These are phyloP conservation scores for Pentalonia nigronervosa DNA, from an alignment of 1,140 invertebrate species.

Conservation along the genomic window DNA sequence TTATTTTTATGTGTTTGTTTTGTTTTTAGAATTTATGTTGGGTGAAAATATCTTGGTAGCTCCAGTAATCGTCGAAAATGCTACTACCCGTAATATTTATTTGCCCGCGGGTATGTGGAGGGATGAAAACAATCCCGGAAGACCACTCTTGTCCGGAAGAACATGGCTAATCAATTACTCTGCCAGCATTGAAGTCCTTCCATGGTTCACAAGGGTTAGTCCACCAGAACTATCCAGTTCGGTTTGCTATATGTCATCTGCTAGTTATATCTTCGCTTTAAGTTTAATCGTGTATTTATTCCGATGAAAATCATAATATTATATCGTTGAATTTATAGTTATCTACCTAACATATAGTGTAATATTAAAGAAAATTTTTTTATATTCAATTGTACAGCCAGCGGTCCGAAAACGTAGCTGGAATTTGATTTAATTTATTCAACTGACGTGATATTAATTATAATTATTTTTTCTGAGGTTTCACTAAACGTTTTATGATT, in stretches of 20 bases:
- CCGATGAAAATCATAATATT: background rate
- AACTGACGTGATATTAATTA: background rate
- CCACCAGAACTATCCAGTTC: background rate
- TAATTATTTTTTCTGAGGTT: too few relatives aligned
- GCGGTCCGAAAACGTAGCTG: background rate
- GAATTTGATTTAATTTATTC: background rate
- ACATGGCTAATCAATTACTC: slow-evolving; percentile 73
- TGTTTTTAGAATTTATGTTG: slow-evolving; percentile 77
- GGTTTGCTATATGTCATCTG: background rate
- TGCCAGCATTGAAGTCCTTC: slow-evolving; percentile 73
- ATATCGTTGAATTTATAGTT: background rate
- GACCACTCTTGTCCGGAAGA: slow-evolving; percentile 68
- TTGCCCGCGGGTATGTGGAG: slow-evolving; percentile 76
- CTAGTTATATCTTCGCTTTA: background rate
- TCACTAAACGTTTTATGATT: too few relatives aligned
- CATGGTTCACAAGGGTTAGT: slow-evolving; percentile 68
- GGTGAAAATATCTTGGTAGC: slow-evolving; percentile 87
- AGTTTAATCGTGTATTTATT: background rate
- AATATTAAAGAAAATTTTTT: background rate
- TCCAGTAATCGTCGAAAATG: slow-evolving; percentile 77
- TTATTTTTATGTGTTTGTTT: slow-evolving; percentile 19
- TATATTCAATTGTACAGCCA: background rate
- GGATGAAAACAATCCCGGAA: slow-evolving; percentile 67
- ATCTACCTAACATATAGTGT: background rate
- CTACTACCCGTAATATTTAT: slow-evolving; percentile 75